A percentile compares a stretch with the other conserved stretches of the same genome.
phyloP scores from a whole-genome alignment of 2,113 vertebrate genomes.

The Muntiacus reevesi region DNA sequence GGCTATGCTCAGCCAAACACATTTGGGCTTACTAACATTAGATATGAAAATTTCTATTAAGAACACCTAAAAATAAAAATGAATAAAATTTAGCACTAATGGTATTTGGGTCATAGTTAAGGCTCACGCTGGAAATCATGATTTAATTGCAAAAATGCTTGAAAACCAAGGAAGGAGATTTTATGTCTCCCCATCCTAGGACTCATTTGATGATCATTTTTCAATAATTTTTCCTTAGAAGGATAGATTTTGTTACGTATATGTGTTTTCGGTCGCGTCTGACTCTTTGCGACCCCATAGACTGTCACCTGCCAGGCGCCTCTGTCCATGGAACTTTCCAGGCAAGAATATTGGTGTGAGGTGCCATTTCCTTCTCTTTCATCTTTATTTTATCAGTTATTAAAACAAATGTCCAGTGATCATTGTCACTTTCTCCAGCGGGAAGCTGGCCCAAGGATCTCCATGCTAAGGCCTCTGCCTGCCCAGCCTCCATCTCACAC shows the following conservation, averaged over 20 bases:
- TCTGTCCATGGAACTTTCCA: neutral
- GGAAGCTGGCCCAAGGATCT: neutral
- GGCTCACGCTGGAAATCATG: neutral
- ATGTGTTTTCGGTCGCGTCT: neutral
- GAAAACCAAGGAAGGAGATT: neutral
- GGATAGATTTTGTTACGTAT: neutral
- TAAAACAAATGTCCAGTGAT: neutral
- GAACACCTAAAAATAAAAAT: neutral
- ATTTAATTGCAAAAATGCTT: neutral
- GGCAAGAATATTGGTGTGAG: neutral
- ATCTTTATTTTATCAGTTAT: neutral
- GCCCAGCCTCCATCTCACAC: neutral
- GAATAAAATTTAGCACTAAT: neutral
- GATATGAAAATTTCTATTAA: neutral
- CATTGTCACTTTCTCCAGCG: neutral
- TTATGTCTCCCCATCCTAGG: neutral
- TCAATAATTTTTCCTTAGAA: neutral
- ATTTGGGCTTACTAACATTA: neutral
- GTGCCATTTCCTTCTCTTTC: neutral
- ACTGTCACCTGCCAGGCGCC: neutral
- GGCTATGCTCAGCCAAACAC: neutral
- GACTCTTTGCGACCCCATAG: neutral
- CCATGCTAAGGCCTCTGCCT: no score
- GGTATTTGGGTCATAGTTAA: neutral
- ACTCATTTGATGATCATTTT: neutral